Evolutionary conservation across 2,113 vertebrate species (phyloP).

Genomic region (Ptychochromis oligacanthus): DNA sequence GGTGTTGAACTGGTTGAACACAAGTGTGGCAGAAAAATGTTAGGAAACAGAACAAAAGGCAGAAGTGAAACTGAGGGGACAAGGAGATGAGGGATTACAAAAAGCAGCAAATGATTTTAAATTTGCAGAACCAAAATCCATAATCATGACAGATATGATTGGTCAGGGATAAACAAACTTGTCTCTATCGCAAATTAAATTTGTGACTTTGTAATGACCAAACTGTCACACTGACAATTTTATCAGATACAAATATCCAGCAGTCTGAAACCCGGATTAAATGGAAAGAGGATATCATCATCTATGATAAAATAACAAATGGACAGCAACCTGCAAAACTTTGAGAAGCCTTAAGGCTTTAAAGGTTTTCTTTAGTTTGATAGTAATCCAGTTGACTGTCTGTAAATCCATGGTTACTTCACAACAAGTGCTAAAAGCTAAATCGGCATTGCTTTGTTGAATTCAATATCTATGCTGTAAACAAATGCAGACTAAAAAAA

Average conservation of each 20-base stretch:
- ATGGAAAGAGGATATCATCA: neutral
- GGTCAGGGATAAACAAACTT: neutral
- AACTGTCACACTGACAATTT: neutral
- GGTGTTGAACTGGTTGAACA: neutral
- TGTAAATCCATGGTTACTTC: neutral
- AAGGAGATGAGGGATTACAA: neutral
- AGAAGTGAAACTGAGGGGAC: neutral
- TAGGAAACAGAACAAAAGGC: neutral
- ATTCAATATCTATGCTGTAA: neutral
- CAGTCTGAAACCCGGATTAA: neutral
- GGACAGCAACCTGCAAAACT: neutral
- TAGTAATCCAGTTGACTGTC: neutral
- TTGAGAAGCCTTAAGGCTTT: neutral
- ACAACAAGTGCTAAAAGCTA: neutral
- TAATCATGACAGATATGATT: neutral
- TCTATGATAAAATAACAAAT: neutral
- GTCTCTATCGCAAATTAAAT: neutral
- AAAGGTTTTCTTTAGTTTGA: neutral
- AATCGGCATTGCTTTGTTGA: neutral
- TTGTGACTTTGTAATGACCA: neutral
- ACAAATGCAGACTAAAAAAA: neutral
- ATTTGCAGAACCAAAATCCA: neutral
- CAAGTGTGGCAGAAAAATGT: neutral
- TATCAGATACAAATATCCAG: neutral
- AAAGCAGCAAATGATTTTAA: neutral